Evolutionary conservation across 2,113 vertebrate genomes (phyloP).

Genomic region (Falcunculus frontatus): DNA sequence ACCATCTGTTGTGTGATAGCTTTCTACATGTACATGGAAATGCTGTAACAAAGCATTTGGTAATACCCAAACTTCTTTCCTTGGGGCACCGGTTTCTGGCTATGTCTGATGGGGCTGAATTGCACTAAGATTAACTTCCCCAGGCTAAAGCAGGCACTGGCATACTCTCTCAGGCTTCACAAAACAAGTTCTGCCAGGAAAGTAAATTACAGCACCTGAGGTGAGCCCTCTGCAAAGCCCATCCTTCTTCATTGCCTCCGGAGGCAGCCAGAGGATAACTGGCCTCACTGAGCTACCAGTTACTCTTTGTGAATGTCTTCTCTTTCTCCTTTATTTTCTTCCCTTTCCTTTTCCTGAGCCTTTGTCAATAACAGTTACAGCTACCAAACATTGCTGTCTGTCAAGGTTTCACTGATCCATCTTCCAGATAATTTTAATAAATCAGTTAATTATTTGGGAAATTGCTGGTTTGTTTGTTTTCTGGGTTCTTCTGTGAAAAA

Average conservation of each 20-base stretch:
- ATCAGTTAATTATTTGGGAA: neutral
- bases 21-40: neutral
- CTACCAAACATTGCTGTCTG: neutral
- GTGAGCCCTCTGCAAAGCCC: neutral
- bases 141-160: neutral
- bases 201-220: neutral
- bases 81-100: neutral
- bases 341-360: neutral
- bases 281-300: neutral
- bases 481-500: neutral
- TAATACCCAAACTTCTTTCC: neutral
- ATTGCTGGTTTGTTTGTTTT: neutral
- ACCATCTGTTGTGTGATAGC: neutral
- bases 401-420: neutral
- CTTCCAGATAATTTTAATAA: neutral
- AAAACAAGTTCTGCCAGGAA: neutral
- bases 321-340: neutral
- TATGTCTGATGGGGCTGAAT: neutral
- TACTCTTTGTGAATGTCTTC: neutral
- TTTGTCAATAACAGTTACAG: neutral
- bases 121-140: neutral
- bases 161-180: neutral
- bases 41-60: neutral
- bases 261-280: neutral
- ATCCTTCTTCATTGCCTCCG: neutral